Percentiles rank a stretch among this genome's conserved stretches.
Evolutionary conservation across 2,888 invertebrate species (phyloP).

Genomic region (Muscina levida): DNA sequence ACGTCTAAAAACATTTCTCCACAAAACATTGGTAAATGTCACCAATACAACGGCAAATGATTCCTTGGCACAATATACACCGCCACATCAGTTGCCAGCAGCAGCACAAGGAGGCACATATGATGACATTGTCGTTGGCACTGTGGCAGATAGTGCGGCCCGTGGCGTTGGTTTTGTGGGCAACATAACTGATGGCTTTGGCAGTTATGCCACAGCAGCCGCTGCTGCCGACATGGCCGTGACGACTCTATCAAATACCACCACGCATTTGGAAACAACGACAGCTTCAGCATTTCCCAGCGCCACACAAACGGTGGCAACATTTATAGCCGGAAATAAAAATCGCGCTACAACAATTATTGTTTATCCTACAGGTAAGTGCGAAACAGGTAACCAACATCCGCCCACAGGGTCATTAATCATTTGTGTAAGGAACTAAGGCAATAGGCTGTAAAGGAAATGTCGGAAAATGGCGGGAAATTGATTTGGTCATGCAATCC

Average conservation of each 20-base stretch:
- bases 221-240: conserved; percentile 58
- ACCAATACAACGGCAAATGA: conserved; percentile 68
- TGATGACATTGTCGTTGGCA: conserved; percentile 48
- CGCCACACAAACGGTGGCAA: conserved; percentile 76
- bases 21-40: conserved; percentile 71
- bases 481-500: too few relatives aligned
- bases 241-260: conserved; percentile 53
- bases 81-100: neutral
- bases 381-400: neutral
- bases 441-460: too few relatives aligned
- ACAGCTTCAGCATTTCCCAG: conserved; percentile 71
- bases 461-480: too few relatives aligned
- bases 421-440: neutral
- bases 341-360: conserved; percentile 87
- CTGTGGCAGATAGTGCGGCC: neutral
- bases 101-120: neutral
- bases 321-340: conserved; percentile 81
- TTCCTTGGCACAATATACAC: conserved; percentile 65
- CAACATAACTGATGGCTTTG: conserved; percentile 66
- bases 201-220: conserved; percentile 58
- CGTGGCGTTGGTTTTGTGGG: conserved; percentile 60
- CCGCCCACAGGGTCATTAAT: neutral
- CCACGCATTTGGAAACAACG: conserved; percentile 61
- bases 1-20: conserved; percentile 69
- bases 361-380: conserved; percentile 86